phyloP scores from a whole-genome alignment of 1,140 invertebrate genomes.

The Pachypsylla venusta region DNA sequence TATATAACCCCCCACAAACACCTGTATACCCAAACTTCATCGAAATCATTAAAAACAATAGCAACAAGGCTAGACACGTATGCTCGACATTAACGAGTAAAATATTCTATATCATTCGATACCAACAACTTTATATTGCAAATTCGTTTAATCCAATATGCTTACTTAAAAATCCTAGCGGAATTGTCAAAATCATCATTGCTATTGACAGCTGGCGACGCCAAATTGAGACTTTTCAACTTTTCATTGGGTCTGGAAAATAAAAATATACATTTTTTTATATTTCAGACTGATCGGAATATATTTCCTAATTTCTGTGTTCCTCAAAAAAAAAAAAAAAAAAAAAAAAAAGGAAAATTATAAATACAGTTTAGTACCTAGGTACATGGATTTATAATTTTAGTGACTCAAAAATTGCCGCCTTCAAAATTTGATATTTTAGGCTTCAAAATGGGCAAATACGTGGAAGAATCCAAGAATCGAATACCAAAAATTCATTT shows the following conservation, averaged over 20 bases:
- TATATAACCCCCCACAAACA: too few relatives aligned
- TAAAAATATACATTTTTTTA: background rate
- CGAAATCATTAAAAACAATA: background rate
- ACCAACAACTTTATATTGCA: background rate
- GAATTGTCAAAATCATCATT: background rate
- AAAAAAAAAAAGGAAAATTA: background rate
- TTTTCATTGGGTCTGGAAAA: slow-evolving; percentile 2
- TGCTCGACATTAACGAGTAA: background rate
- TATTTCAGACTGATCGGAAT: too few relatives aligned
- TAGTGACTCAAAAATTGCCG: background rate
- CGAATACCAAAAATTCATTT: too few relatives aligned
- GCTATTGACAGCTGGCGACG: background rate
- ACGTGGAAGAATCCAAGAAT: too few relatives aligned
- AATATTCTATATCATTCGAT: background rate
- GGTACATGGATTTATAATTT: background rate
- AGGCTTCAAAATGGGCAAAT: too few relatives aligned
- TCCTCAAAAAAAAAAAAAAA: background rate
- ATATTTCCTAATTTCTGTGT: background rate
- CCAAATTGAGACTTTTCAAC: background rate
- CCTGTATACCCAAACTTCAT: too few relatives aligned
- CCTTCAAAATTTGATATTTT: background rate
- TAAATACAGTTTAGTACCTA: background rate
- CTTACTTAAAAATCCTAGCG: background rate
- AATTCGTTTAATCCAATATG: too few relatives aligned
- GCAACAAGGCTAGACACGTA: background rate